Evolutionary conservation across 1,140 invertebrate genomes (phyloP).

Genomic region (Scaptodrosophila lebanonensis): DNA sequence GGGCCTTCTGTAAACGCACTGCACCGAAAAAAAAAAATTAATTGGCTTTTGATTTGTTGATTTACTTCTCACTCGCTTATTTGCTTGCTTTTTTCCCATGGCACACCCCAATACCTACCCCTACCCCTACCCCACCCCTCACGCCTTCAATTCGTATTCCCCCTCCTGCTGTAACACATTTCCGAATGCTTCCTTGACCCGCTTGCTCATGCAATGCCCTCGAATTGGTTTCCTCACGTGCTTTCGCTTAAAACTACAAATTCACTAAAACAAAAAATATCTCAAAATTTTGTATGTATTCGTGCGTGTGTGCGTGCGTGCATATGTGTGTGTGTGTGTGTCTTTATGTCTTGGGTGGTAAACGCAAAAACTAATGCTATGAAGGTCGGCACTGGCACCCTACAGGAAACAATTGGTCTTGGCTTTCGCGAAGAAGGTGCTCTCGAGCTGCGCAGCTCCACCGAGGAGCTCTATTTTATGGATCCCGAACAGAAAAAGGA

Average conservation of each 20-base stretch:
- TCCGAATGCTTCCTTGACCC: too few species aligned
- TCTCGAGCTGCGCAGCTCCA: slow-evolving; percentile 88
- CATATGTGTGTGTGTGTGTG: slow-evolving; percentile 13
- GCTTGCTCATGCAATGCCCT: too few species aligned
- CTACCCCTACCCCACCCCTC: neutral
- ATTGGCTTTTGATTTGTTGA: slow-evolving; percentile 71
- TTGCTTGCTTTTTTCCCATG: slow-evolving; percentile 11
- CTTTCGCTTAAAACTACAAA: slow-evolving; percentile 30
- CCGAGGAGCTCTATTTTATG: slow-evolving; percentile 89
- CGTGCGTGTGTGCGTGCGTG: slow-evolving; percentile 20
- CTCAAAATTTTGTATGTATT: slow-evolving; percentile 15
- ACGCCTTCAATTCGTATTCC: neutral
- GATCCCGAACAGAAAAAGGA: slow-evolving; percentile 81
- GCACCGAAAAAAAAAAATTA: too few species aligned
- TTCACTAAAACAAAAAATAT: too few species aligned
- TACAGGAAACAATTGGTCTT: slow-evolving; percentile 78
- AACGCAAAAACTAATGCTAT: slow-evolving; percentile 63
- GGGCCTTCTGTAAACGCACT: slow-evolving; percentile 19
- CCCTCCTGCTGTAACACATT: too few species aligned
- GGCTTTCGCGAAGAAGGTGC: slow-evolving; percentile 88
- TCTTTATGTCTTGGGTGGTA: slow-evolving; percentile 58
- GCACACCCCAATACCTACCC: slow-evolving; percentile 6
- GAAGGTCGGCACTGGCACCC: slow-evolving; percentile 77
- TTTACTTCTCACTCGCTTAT: slow-evolving; percentile 35
- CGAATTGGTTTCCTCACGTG: slow-evolving; percentile 20